These are phyloP conservation scores for Intellagama lesueurii DNA, from an alignment of 2,797 vertebrate species.

Conservation along the genomic window DNA sequence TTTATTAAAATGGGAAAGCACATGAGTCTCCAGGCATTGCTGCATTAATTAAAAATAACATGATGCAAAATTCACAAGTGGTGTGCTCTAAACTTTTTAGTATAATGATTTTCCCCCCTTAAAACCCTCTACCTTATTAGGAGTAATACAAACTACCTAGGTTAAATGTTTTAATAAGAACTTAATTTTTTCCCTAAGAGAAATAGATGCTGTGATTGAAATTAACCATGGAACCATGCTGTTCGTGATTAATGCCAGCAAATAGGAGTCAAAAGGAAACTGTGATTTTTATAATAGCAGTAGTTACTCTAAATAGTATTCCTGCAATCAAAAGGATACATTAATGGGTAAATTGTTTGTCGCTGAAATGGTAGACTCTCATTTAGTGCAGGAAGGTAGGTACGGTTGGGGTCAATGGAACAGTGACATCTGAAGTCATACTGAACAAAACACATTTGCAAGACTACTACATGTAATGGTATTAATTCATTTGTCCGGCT, in stretches of 20 bases:
- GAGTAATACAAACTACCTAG: constrained; percentile 46
- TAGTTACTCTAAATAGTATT: constrained; percentile 67
- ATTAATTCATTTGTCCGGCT: neutral
- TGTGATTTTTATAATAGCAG: constrained; percentile 67
- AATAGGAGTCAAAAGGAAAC: constrained; percentile 62
- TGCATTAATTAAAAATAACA: constrained; percentile 53
- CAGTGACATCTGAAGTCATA: neutral
- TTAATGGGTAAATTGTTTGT: constrained; percentile 48
- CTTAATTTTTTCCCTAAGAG: constrained; percentile 66
- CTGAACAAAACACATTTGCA: neutral
- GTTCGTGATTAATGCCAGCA: constrained; percentile 74
- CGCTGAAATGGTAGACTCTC: neutral
- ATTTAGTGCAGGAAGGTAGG: neutral
- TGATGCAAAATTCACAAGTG: constrained; percentile 28
- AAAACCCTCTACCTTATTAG: constrained; percentile 51
- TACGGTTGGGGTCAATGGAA: neutral
- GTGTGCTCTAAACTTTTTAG: constrained; percentile 43
- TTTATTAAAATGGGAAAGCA: constrained; percentile 45
- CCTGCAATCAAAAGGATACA: constrained; percentile 53
- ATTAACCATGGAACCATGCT: constrained; percentile 74
- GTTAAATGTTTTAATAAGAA: constrained; percentile 56
- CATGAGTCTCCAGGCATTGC: constrained; percentile 13
- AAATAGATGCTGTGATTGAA: constrained; percentile 73
- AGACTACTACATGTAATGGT: neutral
- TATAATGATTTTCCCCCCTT: constrained; percentile 42